Evolutionary conservation across 2,888 invertebrate species (phyloP), one percentile per base, ranked within the genome.

Genomic region (Cremastinae sp.): DNA sequence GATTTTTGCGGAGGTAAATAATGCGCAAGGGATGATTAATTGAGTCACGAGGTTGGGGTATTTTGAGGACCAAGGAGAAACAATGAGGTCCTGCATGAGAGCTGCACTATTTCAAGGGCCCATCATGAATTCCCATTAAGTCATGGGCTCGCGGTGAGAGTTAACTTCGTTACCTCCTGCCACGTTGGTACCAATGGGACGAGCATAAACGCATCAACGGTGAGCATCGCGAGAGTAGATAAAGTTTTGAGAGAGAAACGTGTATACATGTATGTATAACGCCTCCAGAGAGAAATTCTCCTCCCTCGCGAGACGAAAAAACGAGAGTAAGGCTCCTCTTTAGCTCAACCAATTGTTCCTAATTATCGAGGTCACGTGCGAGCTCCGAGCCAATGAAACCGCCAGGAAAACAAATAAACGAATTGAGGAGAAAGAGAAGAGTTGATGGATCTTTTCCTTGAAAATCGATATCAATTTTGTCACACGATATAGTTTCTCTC

Each of bases 331-430:
- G 5, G 28, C 2, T 28, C 28, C 28, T 3, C 28, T 5, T 5
- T 28, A 5, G 28, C 43, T 18, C 59, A 54, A 41, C 61, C 75
- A 75, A 75, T 75, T 61, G 75, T 75, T 41, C 71, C 59, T 66
- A 75, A 75, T 75, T 75, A 71, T 34, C 45, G 47, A 41, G 45
- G 54, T 16, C 38, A 18, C 43, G 22, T 65, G 16, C 51, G n/a
- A n/a, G 64, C 43, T 28, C 54, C 14, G 16, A 1, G 28, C 28
- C 9, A 54, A 36, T 18, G 43, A 20, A 47, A n/a, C n/a, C n/a
- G n/a, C n/a, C n/a, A n/a, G n/a, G n/a, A n/a, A n/a, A n/a, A n/a
- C n/a, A 47, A 38, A 47, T 7, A 22, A 28, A 14, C 1, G 20
- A 22, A 45, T 1, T 9, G 45, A 38, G 47, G 22, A 18, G 38